These are phyloP conservation scores for Herminia tarsipennalis DNA, from an alignment of 2,888 invertebrate species.

Conservation along the genomic window DNA sequence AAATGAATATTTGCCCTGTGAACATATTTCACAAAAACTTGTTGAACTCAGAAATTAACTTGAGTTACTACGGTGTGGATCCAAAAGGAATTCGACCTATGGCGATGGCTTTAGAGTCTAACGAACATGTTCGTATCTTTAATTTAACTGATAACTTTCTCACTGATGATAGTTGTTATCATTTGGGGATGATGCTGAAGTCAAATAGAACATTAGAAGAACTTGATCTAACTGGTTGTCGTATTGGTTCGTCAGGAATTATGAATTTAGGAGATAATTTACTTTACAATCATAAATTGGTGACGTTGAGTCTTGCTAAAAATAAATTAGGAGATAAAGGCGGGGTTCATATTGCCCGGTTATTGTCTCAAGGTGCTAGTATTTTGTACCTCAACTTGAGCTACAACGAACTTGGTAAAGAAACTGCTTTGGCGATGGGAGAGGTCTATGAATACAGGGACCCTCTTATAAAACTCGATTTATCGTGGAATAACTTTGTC, in stretches of 20 bases:
- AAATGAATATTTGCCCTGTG: conserved; percentile 51
- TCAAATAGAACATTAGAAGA: conserved; percentile 49
- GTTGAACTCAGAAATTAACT: conserved; percentile 44
- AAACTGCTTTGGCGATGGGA: conserved; percentile 42
- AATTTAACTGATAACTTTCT: conserved; percentile 56
- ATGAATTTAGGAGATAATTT: conserved; percentile 42
- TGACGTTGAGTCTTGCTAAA: conserved; percentile 43
- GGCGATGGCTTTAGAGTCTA: conserved; percentile 51
- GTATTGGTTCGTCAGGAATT: conserved; percentile 53
- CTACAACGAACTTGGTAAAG: conserved; percentile 47
- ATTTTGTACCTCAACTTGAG: conserved; percentile 47
- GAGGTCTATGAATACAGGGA: conserved; percentile 48
- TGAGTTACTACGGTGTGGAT: conserved; percentile 54
- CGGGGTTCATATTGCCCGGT: conserved; percentile 41
- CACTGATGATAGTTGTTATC: conserved; percentile 56
- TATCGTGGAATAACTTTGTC: conserved; percentile 55
- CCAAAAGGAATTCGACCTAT: conserved; percentile 53
- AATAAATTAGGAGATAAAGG: conserved; percentile 56
- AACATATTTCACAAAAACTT: conserved; percentile 50
- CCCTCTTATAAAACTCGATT: conserved; percentile 48
- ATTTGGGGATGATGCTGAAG: conserved; percentile 53
- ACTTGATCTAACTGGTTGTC: conserved; percentile 53
- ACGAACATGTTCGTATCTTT: conserved; percentile 47
- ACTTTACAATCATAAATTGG: conserved; percentile 41
- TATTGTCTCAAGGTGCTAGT: conserved; percentile 36